Evolutionary conservation across 2,888 invertebrate species (phyloP).

Genomic region (Ennomos quercinarius): DNA sequence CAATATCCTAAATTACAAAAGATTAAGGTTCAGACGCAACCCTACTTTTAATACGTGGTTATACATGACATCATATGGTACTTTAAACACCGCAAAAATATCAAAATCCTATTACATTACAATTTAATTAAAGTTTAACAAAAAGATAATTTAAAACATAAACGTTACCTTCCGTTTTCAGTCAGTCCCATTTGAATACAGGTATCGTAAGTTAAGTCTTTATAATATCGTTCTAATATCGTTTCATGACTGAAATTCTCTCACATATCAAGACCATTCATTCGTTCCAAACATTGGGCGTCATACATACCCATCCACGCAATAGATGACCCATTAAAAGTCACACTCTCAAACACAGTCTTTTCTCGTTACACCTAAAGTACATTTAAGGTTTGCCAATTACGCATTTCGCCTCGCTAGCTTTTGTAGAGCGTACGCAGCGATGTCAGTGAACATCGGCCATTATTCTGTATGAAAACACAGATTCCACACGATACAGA

Average conservation of each 20-base stretch:
- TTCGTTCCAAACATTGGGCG: slow-evolving; percentile 10
- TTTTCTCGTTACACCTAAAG: slow-evolving; percentile 24
- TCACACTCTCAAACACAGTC: slow-evolving; percentile 35
- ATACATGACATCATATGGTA: too few relatives aligned
- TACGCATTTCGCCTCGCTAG: not conserved
- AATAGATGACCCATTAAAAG: slow-evolving; percentile 14
- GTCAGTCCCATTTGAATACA: not conserved
- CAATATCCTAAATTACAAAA: too few relatives aligned
- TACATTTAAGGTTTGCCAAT: slow-evolving; percentile 4
- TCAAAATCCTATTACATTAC: slow-evolving; percentile 1
- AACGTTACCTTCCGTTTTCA: slow-evolving; percentile 7
- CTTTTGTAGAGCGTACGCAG: not conserved
- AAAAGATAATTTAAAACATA: not conserved
- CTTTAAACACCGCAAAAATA: not conserved
- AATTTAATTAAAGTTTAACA: not conserved
- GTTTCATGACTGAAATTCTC: slow-evolving; percentile 10
- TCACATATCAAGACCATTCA: slow-evolving; percentile 9
- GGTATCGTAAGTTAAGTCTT: slow-evolving; percentile 1
- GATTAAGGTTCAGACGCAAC: too few relatives aligned
- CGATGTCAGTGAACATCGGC: too few relatives aligned
- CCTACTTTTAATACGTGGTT: too few relatives aligned
- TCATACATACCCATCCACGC: slow-evolving; percentile 12
- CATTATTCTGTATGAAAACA: too few relatives aligned
- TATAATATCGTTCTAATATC: not conserved
- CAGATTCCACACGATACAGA: too few relatives aligned